Evolutionary conservation across 1,140 invertebrate species (phyloP).

Genomic region (Halictus rubicundus): DNA sequence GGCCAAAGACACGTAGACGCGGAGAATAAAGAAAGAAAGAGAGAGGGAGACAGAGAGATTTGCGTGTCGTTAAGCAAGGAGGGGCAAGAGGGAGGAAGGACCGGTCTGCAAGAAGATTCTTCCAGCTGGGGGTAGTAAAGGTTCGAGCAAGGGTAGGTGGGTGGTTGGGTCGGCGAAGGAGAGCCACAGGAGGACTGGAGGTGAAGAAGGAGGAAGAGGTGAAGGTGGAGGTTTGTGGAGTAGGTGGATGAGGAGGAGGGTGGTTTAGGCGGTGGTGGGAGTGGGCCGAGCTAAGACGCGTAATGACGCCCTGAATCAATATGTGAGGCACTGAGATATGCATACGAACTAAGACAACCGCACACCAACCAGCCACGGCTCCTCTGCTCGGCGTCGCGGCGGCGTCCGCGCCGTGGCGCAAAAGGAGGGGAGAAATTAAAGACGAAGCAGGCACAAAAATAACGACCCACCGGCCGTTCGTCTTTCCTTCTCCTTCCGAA

Average conservation of each 20-base stretch:
- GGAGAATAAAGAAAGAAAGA: conserved; percentile 28
- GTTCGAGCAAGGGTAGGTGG: conserved; percentile 53
- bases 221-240: conserved; percentile 39
- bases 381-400: conserved; percentile 51
- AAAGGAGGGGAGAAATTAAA: conserved; percentile 77
- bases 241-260: conserved; percentile 46
- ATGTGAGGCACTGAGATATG: conserved; percentile 78
- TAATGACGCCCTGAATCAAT: conserved; percentile 79
- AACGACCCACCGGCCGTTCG: conserved; percentile 75
- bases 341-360: conserved; percentile 78
- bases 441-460: conserved; percentile 81
- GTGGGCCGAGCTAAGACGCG: conserved; percentile 77
- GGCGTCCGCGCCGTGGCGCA: conserved; percentile 58
- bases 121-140: conserved; percentile 60
- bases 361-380: conserved; percentile 63
- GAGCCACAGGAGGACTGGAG: conserved; percentile 60
- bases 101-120: conserved; percentile 67
- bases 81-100: conserved; percentile 42
- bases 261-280: conserved; percentile 68
- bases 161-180: conserved; percentile 58
- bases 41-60: conserved; percentile 37
- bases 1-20: background rate
- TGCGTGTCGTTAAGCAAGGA: conserved; percentile 44
- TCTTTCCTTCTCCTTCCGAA: conserved; percentile 54
- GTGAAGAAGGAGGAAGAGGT: conserved; percentile 59